phyloP scores from a whole-genome alignment of 2,888 invertebrate genomes.

The Malachius bipustulatus region DNA sequence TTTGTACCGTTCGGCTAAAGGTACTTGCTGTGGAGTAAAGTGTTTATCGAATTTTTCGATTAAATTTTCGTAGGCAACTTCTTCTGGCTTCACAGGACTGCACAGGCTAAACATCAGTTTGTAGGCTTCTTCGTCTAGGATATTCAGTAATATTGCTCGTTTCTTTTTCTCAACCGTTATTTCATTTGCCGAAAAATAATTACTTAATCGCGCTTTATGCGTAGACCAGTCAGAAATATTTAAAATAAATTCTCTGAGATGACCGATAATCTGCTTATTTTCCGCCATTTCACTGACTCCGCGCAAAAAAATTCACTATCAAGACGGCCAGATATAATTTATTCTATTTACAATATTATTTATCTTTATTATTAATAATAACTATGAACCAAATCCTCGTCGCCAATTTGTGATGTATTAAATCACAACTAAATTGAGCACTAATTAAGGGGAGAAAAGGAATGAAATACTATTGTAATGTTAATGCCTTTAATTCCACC shows the following conservation, averaged over 20 bases:
- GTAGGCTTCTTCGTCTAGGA: slow-evolving; percentile 20
- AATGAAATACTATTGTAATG: too few species aligned
- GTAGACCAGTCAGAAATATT: slow-evolving; percentile 6
- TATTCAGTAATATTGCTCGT: slow-evolving; percentile 20
- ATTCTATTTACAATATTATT: too few species aligned
- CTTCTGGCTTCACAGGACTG: slow-evolving; percentile 19
- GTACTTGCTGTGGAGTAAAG: slow-evolving; percentile 13
- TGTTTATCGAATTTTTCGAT: slow-evolving; percentile 16
- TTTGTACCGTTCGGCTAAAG: slow-evolving; percentile 17
- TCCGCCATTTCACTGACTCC: too few species aligned
- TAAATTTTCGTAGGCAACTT: slow-evolving; percentile 14
- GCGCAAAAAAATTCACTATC: too few species aligned
- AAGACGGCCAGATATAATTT: too few species aligned
- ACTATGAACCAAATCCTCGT: too few species aligned
- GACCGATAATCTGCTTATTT: too few species aligned
- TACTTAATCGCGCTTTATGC: slow-evolving; percentile 9
- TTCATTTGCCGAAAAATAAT: slow-evolving; percentile 19
- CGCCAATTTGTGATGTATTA: too few species aligned
- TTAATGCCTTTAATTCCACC: too few species aligned
- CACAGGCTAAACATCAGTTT: slow-evolving; percentile 18
- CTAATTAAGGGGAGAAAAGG: too few species aligned
- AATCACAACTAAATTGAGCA: too few species aligned
- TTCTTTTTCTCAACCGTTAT: slow-evolving; percentile 16
- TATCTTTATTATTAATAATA: too few species aligned
- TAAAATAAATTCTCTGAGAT: slow-evolving; percentile 7